phyloP scores from a whole-genome alignment of 2,113 vertebrate genomes.

The Poeciliopsis retropinna region DNA sequence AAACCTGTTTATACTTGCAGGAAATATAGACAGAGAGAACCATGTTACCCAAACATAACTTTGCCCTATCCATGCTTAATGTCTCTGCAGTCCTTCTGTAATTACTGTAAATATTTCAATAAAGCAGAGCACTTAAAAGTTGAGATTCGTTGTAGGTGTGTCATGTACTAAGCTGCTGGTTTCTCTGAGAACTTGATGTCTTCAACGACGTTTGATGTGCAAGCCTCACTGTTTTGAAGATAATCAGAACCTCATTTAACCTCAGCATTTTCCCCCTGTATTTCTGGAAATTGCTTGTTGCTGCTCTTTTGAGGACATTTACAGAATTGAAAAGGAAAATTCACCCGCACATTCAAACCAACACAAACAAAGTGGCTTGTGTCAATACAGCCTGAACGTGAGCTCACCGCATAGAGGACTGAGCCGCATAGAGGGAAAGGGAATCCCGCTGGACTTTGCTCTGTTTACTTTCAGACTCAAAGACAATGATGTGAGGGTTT shows the following conservation, averaged over 20 bases:
- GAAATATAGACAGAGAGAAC: neutral
- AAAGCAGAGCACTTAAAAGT: constrained; percentile 1
- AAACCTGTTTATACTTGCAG: constrained; percentile 28
- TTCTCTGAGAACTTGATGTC: neutral
- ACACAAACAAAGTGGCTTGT: neutral
- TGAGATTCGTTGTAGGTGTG: constrained; percentile 16
- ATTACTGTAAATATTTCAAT: constrained; percentile 35
- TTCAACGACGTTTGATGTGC: neutral
- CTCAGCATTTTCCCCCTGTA: too few relatives aligned
- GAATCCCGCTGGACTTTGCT: neutral
- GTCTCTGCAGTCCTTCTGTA: neutral
- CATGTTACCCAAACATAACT: too few relatives aligned
- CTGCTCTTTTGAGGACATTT: neutral
- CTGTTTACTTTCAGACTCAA: constrained; percentile 13
- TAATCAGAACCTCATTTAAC: neutral
- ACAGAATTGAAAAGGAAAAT: neutral
- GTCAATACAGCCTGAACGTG: neutral
- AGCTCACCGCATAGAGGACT: neutral
- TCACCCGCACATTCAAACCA: neutral
- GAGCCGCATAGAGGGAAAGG: neutral
- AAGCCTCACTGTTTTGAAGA: neutral
- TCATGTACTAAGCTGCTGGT: constrained; percentile 25
- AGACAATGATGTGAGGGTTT: neutral
- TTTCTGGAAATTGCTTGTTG: neutral
- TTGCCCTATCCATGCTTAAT: too few relatives aligned